phyloP scores from a whole-genome alignment of 2,113 vertebrate genomes.

The Lamprotornis superbus region DNA sequence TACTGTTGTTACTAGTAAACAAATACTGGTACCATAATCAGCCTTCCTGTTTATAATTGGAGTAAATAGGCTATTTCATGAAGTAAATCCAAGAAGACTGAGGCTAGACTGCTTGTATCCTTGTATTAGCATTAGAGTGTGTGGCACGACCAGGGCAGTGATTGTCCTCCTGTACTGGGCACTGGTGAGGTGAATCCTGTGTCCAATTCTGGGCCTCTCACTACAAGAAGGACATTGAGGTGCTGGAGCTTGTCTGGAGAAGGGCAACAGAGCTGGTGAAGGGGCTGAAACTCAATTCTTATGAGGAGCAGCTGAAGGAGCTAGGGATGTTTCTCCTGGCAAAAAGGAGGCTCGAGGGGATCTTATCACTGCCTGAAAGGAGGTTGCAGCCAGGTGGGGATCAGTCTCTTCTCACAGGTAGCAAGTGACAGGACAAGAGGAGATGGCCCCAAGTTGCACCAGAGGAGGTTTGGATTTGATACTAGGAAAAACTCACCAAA shows the following conservation, averaged over 20 bases:
- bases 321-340: background rate
- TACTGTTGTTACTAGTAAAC: background rate
- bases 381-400: background rate
- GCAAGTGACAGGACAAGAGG: background rate
- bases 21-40: background rate
- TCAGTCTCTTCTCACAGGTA: background rate
- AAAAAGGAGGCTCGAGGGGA: background rate
- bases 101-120: background rate
- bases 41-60: background rate
- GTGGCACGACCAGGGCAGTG: background rate
- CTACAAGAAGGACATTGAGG: background rate
- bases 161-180: background rate
- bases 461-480: background rate
- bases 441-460: background rate
- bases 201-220: background rate
- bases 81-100: background rate
- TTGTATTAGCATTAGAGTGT: background rate
- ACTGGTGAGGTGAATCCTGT: background rate
- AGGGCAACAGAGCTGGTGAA: rapidly evolving
- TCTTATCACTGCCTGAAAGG: background rate
- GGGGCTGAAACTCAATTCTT: background rate
- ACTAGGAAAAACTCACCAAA: background rate
- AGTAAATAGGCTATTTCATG: background rate
- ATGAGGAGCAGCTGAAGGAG: background rate
- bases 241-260: background rate